Conservation (phyloP, 2,113 vertebrate genomes). For the Ciconia stormi region DNA sequence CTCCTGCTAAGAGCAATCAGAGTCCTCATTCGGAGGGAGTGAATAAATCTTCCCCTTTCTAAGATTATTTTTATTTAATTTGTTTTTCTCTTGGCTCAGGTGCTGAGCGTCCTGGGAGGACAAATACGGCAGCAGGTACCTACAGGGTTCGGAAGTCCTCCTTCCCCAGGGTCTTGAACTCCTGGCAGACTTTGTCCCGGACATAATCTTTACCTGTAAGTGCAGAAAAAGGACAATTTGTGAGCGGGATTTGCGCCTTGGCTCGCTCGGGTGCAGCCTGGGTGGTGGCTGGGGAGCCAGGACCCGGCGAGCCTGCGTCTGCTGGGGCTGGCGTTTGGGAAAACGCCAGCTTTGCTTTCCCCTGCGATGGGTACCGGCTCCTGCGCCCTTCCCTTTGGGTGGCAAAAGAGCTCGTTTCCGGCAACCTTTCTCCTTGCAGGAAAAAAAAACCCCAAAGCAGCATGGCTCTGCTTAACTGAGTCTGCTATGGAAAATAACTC, state of each 20-base stretch:
- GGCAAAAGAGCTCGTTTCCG: too few relatives aligned
- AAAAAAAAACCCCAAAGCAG: not conserved
- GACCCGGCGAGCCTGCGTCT: too few relatives aligned
- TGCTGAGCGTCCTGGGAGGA: not conserved
- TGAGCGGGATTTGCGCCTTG: not conserved
- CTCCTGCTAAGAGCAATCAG: not conserved
- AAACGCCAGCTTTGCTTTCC: not conserved
- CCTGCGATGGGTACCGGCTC: not conserved
- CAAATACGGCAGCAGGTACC: not conserved
- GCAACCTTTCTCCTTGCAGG: not conserved
- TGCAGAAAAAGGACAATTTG: not conserved
- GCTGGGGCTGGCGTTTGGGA: not conserved
- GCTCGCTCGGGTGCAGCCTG: not conserved
- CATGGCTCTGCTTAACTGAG: not conserved
- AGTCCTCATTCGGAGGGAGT: not conserved
- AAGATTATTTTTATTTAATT: too few relatives aligned
- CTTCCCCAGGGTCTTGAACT: conserved; percentile 69
- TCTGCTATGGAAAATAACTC: not conserved
- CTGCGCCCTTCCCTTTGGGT: not conserved
- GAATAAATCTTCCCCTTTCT: not conserved
- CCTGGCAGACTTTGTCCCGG: conserved; percentile 76
- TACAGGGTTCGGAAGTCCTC: conserved; percentile 75
- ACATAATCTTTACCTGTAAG: conserved; percentile 73
- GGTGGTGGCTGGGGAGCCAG: not conserved
- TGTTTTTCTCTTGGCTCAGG: not conserved